Evolutionary conservation across 2,797 vertebrate species (phyloP), one percentile per base, ranked within the genome.

Genomic region (Enteromius viviparus): DNA sequence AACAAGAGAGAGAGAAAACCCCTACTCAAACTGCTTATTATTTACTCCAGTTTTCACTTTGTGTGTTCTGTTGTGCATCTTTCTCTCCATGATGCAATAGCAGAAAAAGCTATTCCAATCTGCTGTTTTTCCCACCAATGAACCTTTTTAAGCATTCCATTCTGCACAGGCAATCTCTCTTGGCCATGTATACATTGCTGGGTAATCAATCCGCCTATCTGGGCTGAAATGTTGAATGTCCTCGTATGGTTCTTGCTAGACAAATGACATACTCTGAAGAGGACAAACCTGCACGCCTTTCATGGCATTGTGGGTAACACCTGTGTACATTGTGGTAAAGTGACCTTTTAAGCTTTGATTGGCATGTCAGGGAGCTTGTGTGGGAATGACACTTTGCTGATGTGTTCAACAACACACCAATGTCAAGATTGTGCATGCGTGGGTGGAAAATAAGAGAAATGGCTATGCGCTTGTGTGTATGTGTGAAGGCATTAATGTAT

Each of bases 301-400:
- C 77, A n/a, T 76, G 68, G 75, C 53, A n/a, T 51, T 69, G 60
- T 26, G 82, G 83, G 45, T 29, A 84, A 85, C 78, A 83, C 86
- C 78, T 70, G 62, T 74, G 81, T n/a, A 76, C 76, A 47, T 77
- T 85, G 82, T 80, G 82, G 70, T 72, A 81, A 68, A 69, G 82
- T 88, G 87, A 89, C 88, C 87, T 89, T 88, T 87, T 79, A 65
- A 81, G 88, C 21, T 71, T 81, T 78, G 72, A 80, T 84, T 88
- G 80, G 84, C 72, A 21, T 83, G 83, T 88, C 85, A 80, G 83
- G 58, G 62, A 84, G 68, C 79, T 60, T 71, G 76, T 62, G 81
- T 85, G 64, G 11, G 76, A 58, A 62, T 77, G 76, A 84, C 78
- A 81, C 70, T 76, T 81, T 70, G 32, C 68, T 84, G 79, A 76